Conservation (phyloP, 2,888 invertebrate species). For the Drosophila anomalipes region DNA sequence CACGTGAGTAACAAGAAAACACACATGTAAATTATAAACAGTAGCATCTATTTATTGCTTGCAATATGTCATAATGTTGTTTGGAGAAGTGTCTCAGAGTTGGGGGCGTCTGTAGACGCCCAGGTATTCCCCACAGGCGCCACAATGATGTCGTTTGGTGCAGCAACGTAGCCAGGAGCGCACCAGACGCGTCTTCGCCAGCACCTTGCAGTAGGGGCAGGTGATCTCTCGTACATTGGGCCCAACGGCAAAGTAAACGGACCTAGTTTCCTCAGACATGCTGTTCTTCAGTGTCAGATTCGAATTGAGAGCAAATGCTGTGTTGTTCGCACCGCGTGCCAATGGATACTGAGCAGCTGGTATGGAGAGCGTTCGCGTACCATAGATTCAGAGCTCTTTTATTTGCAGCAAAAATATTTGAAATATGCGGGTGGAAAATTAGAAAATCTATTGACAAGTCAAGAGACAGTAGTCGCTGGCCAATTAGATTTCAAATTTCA, state of each 20-base stretch:
- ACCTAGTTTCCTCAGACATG: slow-evolving; percentile 62
- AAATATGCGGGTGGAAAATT: slow-evolving; percentile 24
- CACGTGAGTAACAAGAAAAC: slow-evolving; percentile 24
- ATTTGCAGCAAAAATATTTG: slow-evolving; percentile 33
- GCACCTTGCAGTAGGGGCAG: slow-evolving; percentile 81
- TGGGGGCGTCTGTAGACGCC: slow-evolving; percentile 83
- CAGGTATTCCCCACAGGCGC: slow-evolving; percentile 83
- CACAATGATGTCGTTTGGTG: slow-evolving; percentile 81
- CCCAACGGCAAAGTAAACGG: slow-evolving; percentile 83
- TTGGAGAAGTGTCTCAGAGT: slow-evolving; percentile 53
- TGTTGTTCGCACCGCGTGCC: slow-evolving; percentile 33
- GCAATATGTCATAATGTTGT: not conserved
- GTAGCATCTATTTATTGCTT: slow-evolving; percentile 23
- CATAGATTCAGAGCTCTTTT: slow-evolving; percentile 8
- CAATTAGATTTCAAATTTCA: not conserved
- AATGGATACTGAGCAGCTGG: slow-evolving; percentile 45
- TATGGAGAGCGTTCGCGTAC: slow-evolving; percentile 28
- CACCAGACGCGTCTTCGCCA: slow-evolving; percentile 75
- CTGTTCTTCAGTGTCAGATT: slow-evolving; percentile 6
- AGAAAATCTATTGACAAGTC: slow-evolving; percentile 2
- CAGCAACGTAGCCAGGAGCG: slow-evolving; percentile 75
- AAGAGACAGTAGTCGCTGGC: not conserved
- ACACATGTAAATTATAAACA: slow-evolving; percentile 10
- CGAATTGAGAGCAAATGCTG: slow-evolving; percentile 1
- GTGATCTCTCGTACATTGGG: slow-evolving; percentile 81